phyloP scores from a whole-genome alignment of 2,113 vertebrate species.

The Herpetotheres cachinnans region DNA sequence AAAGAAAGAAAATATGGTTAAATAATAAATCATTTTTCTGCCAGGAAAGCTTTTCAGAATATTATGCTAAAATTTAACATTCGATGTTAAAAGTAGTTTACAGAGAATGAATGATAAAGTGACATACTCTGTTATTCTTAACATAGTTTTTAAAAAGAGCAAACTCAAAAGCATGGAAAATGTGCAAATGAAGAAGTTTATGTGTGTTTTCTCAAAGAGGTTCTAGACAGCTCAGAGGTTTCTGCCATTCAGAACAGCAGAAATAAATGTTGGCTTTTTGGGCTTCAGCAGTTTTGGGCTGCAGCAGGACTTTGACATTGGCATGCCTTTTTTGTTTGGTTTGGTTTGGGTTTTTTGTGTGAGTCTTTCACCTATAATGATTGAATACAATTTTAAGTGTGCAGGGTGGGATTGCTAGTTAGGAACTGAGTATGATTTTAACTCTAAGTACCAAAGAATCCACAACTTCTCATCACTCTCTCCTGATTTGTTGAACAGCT shows the following conservation, averaged over 20 bases:
- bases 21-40: background rate
- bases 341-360: background rate
- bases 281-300: background rate
- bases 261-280: background rate
- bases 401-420: background rate
- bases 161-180: background rate
- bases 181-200: background rate
- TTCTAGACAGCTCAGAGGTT: background rate
- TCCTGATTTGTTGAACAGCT: background rate
- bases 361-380: background rate
- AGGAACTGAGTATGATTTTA: background rate
- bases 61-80: background rate
- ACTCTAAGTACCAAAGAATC: background rate
- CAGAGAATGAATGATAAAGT: background rate
- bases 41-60: background rate
- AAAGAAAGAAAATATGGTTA: background rate
- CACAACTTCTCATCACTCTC: background rate
- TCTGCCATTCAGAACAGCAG: background rate
- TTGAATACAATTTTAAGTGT: background rate
- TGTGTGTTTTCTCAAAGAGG: background rate
- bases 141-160: background rate
- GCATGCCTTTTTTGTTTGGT: background rate
- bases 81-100: background rate
- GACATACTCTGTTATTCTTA: background rate
- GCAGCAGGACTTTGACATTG: background rate